phyloP scores from a whole-genome alignment of 30 jellyfish, hydroid and myxozoan genomes.

The Aurelia coerulea region DNA sequence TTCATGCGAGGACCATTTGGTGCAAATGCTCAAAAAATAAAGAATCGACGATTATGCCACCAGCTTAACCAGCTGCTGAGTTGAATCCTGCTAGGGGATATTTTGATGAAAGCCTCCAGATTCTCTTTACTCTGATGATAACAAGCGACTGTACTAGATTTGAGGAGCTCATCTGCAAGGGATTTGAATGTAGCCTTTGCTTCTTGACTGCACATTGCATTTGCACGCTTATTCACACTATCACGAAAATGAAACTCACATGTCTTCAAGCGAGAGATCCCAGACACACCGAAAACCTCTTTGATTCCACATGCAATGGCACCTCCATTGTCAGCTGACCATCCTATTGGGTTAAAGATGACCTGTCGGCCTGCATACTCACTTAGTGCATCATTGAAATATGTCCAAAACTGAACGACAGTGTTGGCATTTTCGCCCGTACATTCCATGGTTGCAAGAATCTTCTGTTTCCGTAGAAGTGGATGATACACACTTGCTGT shows the following conservation, averaged over 20 bases:
- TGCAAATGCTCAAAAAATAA: slow-evolving; percentile 31
- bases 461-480: slow-evolving; percentile 30
- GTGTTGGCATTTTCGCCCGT: slow-evolving; percentile 8
- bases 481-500: slow-evolving; percentile 32
- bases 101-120: slow-evolving; percentile 26
- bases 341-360: slow-evolving; percentile 18
- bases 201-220: slow-evolving; percentile 32
- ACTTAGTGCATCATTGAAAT: slow-evolving; percentile 24
- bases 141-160: slow-evolving; percentile 12
- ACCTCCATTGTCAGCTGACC: slow-evolving; percentile 41
- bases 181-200: slow-evolving; percentile 18
- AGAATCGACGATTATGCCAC: slow-evolving; percentile 29
- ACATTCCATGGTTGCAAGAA: slow-evolving; percentile 29
- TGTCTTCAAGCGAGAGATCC: slow-evolving; percentile 29
- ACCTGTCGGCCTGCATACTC: slow-evolving; percentile 34
- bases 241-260: slow-evolving; percentile 29
- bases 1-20: slow-evolving; percentile 33
- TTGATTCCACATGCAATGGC: slow-evolving; percentile 30
- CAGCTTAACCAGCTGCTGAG: slow-evolving; percentile 41
- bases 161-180: slow-evolving; percentile 38
- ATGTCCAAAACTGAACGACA: slow-evolving; percentile 5
- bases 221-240: slow-evolving; percentile 28
- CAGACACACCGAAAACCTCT: slow-evolving; percentile 29
- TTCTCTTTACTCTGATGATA: slow-evolving; percentile 33
- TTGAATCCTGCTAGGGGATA: slow-evolving; percentile 11